Percentiles rank a stretch among this genome's conserved stretches.
Evolutionary conservation across 1,140 invertebrate species (phyloP).

Genomic region (Aporrectodea caliginosa): DNA sequence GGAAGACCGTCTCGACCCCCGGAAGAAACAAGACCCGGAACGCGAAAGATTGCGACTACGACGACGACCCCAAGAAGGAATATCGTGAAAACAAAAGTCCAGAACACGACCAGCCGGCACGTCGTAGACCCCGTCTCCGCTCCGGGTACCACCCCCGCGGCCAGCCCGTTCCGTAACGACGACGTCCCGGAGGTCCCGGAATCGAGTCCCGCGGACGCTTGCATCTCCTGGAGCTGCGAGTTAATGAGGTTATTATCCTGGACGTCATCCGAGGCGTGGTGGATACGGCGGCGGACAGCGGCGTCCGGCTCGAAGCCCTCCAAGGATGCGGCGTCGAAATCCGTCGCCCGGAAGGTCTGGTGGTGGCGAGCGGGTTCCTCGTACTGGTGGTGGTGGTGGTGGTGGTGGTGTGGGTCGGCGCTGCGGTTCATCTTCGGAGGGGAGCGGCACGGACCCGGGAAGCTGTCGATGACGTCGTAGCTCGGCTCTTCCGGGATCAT

Average conservation of each 20-base stretch:
- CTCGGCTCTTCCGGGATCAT: background rate
- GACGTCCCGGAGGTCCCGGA: background rate
- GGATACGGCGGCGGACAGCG: background rate
- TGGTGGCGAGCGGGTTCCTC: background rate
- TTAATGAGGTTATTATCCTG: background rate
- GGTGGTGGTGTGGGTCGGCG: background rate
- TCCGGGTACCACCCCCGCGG: background rate
- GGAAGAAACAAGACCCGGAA: background rate
- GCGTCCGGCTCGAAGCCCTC: background rate
- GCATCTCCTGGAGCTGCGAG: background rate
- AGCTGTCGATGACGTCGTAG: background rate
- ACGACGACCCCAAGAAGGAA: background rate
- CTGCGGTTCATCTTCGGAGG: background rate
- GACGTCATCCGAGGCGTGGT: background rate
- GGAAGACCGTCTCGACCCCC: background rate
- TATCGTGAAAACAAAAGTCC: background rate
- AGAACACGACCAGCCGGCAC: slow-evolving; percentile 4
- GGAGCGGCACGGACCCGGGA: background rate
- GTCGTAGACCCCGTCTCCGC: background rate
- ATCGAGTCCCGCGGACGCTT: background rate
- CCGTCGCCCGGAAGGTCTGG: background rate
- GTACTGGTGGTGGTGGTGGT: background rate
- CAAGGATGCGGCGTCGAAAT: slow-evolving; percentile 8
- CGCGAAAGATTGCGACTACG: background rate
- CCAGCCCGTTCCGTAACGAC: background rate